phyloP scores from a whole-genome alignment of 2,113 vertebrate genomes.

The Rhineura floridana region DNA sequence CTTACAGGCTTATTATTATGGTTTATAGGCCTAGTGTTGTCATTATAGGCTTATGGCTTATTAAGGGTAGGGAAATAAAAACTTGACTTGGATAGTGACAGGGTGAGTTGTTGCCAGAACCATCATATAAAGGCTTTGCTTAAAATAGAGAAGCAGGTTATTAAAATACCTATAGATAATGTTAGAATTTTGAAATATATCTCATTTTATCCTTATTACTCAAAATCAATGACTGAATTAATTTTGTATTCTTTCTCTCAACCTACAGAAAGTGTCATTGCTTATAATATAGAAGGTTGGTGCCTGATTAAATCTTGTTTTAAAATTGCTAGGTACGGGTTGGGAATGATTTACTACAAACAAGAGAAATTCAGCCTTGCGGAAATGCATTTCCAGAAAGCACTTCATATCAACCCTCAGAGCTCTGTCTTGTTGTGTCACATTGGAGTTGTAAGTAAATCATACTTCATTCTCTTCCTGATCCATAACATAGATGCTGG shows the following conservation, averaged over 20 bases:
- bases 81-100: not conserved
- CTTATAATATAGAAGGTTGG: not conserved
- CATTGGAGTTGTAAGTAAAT: constrained; percentile 93
- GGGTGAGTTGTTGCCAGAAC: not conserved
- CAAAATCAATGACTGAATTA: not conserved
- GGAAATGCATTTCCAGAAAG: constrained; percentile 99
- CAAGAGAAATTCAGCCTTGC: constrained; percentile 98
- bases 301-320: constrained; percentile 18
- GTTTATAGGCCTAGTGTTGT: too few species aligned
- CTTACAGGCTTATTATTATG: too few species aligned
- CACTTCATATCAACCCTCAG: constrained; percentile 97
- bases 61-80: not conserved
- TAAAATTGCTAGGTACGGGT: constrained; percentile 87
- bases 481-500: not conserved
- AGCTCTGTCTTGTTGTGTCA: constrained; percentile 98
- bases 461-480: not conserved
- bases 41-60: not conserved
- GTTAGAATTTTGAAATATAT: not conserved
- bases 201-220: not conserved
- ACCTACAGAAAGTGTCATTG: not conserved
- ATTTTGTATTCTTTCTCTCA: not conserved
- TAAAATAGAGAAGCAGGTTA: not conserved
- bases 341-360: constrained; percentile 99
- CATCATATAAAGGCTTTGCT: not conserved
- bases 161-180: not conserved